Evolutionary conservation across 2,888 invertebrate genomes (phyloP).

Genomic region (Aporophyla nigra): DNA sequence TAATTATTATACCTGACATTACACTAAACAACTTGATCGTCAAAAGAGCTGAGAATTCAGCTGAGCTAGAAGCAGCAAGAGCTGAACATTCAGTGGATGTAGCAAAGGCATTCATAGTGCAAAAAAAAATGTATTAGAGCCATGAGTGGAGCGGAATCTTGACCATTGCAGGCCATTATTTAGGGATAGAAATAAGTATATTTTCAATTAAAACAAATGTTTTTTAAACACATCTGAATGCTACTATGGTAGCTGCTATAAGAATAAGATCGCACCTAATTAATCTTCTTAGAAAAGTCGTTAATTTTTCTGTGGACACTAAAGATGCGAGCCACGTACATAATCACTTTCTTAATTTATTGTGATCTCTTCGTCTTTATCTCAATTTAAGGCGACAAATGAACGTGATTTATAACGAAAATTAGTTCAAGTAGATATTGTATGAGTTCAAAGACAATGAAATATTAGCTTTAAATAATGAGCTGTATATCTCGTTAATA

Average conservation of each 20-base stretch:
- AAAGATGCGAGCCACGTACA: slow-evolving; percentile 36
- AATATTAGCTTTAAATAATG: slow-evolving; percentile 6
- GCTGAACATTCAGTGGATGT: no score
- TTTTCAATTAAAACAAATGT: neutral
- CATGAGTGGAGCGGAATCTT: no score
- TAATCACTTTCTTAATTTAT: slow-evolving; percentile 51
- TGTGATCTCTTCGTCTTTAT: slow-evolving; percentile 33
- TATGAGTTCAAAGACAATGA: neutral
- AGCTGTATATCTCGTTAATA: neutral
- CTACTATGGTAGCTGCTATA: no score
- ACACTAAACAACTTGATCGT: neutral
- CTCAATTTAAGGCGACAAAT: slow-evolving; percentile 19
- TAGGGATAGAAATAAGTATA: neutral
- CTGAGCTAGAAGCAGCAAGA: no score
- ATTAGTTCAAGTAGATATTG: slow-evolving; percentile 16
- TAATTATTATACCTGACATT: neutral
- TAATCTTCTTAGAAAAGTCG: slow-evolving; percentile 50
- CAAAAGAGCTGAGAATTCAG: neutral
- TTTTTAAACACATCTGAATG: slow-evolving; percentile 16
- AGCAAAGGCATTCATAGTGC: no score
- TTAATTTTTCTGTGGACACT: slow-evolving; percentile 13
- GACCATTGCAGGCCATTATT: no score
- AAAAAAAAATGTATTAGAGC: no score
- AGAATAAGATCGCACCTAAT: slow-evolving; percentile 38
- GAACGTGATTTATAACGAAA: slow-evolving; percentile 40